A percentile compares a stretch with the other conserved stretches of the same genome.
Conservation (phyloP, 2,797 vertebrate species). For the Karalla daura region DNA sequence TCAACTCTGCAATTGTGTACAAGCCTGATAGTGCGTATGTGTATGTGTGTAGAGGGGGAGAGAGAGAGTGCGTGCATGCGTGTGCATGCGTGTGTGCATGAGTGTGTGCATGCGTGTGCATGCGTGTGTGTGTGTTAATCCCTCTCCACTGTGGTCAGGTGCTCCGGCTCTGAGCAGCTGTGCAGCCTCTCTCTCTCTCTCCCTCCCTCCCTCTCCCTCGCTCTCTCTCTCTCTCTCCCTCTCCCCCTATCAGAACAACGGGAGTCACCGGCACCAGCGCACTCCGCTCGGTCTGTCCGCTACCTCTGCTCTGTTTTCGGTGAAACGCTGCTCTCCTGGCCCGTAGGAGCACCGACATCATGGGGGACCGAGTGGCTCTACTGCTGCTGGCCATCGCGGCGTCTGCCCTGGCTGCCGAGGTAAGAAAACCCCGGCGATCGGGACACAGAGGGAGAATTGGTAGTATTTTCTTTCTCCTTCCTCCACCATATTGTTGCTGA, state of each 20-base stretch:
- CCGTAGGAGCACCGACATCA: slow-evolving; percentile 55
- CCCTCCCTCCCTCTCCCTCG: slow-evolving; percentile 68
- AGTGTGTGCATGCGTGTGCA: background rate
- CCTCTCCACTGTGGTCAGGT: slow-evolving; percentile 78
- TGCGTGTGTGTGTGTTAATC: slow-evolving; percentile 29
- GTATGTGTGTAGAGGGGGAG: too few species aligned
- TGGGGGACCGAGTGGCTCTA: slow-evolving; percentile 76
- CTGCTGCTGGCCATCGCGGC: slow-evolving; percentile 73
- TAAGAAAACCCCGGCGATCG: slow-evolving; percentile 60
- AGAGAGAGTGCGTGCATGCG: background rate
- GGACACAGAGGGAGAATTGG: slow-evolving; percentile 4
- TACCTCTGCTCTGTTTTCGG: slow-evolving; percentile 19
- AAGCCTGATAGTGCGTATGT: background rate
- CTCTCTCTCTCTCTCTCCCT: slow-evolving; percentile 70
- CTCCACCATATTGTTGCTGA: slow-evolving; percentile 62
- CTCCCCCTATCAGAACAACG: too few species aligned
- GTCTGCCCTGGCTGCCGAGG: slow-evolving; percentile 78
- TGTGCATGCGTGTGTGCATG: background rate
- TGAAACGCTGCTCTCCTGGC: slow-evolving; percentile 40
- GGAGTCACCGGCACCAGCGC: slow-evolving; percentile 61
- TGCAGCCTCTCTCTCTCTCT: slow-evolving; percentile 67
- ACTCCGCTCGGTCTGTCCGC: too few species aligned
- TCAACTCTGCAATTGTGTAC: too few species aligned
- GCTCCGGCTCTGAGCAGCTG: slow-evolving; percentile 80
- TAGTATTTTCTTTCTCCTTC: too few species aligned